Percentiles rank a stretch among this genome's conserved stretches.
Conservation (phyloP, 2,797 vertebrate genomes). For the Rhodeus uyekii region DNA sequence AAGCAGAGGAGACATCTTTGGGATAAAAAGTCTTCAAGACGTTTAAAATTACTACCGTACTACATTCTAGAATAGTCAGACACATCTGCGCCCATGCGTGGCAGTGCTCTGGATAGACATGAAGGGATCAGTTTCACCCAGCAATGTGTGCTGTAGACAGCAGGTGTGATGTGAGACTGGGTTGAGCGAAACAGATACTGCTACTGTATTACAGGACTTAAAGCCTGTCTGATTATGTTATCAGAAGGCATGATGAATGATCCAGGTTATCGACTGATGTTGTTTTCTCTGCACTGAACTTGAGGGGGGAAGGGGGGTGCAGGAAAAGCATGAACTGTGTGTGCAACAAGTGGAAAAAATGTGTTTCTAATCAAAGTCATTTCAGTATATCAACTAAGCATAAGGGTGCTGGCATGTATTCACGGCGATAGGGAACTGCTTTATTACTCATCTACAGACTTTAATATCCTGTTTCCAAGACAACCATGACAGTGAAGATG, state of each 20-base stretch:
- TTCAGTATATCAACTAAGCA: conserved; percentile 43
- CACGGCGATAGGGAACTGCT: conserved; percentile 45
- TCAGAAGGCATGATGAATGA: conserved; percentile 30
- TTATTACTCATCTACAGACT: conserved; percentile 54
- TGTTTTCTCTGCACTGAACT: conserved; percentile 35
- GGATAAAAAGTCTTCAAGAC: not conserved
- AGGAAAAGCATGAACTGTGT: conserved; percentile 23
- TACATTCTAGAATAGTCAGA: too few species aligned
- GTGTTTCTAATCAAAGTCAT: conserved; percentile 32
- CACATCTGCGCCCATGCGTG: not conserved
- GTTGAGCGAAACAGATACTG: conserved; percentile 6
- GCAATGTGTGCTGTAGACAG: conserved; percentile 5
- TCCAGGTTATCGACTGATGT: conserved; percentile 26
- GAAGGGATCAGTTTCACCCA: conserved; percentile 12
- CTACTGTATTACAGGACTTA: conserved; percentile 22
- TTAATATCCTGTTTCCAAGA: conserved; percentile 61
- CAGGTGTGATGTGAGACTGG: not conserved
- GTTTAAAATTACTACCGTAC: too few species aligned
- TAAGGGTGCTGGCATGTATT: conserved; percentile 45
- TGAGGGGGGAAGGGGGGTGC: too few species aligned
- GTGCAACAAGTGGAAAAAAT: conserved; percentile 35
- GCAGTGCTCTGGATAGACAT: not conserved
- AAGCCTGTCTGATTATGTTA: conserved; percentile 38
- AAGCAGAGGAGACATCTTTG: not conserved
- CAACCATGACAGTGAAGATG: conserved; percentile 51